Conservation (phyloP, 1,140 invertebrate genomes). For the Drosophila lowei region DNA sequence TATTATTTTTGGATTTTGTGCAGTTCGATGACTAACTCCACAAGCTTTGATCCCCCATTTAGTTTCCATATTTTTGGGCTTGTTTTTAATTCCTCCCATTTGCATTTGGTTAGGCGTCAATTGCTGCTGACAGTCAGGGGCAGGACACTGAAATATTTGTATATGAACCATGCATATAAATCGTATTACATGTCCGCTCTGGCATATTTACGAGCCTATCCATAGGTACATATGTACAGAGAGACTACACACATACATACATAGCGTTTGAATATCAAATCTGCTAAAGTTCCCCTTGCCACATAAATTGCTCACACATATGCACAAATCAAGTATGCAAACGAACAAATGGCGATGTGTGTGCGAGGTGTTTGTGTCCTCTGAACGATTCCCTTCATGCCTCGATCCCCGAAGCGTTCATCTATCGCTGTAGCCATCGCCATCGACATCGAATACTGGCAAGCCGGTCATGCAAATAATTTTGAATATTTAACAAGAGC, state of each 20-base stretch:
- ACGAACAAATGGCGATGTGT: slow-evolving; percentile 57
- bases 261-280: slow-evolving; percentile 58
- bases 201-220: slow-evolving; percentile 74
- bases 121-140: slow-evolving; percentile 9
- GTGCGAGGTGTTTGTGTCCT: slow-evolving; percentile 36
- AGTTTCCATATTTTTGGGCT: slow-evolving; percentile 28
- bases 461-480: slow-evolving; percentile 70
- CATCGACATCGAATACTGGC: slow-evolving; percentile 34
- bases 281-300: slow-evolving; percentile 73
- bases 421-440: slow-evolving; percentile 11
- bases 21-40: background rate
- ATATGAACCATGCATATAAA: slow-evolving; percentile 65
- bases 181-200: slow-evolving; percentile 70
- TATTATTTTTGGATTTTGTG: slow-evolving; percentile 9
- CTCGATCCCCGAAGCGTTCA: slow-evolving; percentile 12
- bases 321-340: slow-evolving; percentile 76
- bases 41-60: slow-evolving; percentile 22
- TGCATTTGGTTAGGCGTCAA: background rate
- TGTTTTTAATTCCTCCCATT: slow-evolving; percentile 34
- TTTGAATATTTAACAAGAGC: slow-evolving; percentile 78
- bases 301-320: slow-evolving; percentile 68
- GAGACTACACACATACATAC: slow-evolving; percentile 5
- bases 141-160: slow-evolving; percentile 26
- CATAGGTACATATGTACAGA: slow-evolving; percentile 16
- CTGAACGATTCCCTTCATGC: slow-evolving; percentile 9